Conservation (phyloP, 2,113 vertebrate genomes). For the Petaurus breviceps region DNA sequence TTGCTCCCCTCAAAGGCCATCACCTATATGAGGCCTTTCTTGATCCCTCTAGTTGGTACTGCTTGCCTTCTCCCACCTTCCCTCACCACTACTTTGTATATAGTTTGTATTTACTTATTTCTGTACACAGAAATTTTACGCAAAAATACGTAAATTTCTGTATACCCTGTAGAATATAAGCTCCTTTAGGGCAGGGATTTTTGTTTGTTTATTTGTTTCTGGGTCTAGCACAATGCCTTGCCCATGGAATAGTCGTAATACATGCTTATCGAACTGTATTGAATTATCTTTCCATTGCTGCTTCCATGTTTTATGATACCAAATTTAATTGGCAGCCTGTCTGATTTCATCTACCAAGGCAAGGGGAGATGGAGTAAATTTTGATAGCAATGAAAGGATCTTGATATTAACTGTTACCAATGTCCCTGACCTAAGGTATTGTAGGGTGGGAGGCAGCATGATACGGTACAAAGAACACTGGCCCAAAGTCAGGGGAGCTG, state of each 20-base stretch:
- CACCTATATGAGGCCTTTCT: not conserved
- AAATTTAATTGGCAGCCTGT: not conserved
- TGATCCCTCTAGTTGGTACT: not conserved
- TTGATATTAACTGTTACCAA: not conserved
- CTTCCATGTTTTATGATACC: not conserved
- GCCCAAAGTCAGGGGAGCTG: not conserved
- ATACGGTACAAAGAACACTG: not conserved
- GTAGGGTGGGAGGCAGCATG: not conserved
- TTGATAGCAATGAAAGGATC: not conserved
- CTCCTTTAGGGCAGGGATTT: not conserved
- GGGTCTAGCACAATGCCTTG: not conserved
- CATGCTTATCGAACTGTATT: no score
- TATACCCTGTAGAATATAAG: not conserved
- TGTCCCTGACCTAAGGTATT: constrained; percentile 54
- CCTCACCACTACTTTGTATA: not conserved
- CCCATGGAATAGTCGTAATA: not conserved
- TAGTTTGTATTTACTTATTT: not conserved
- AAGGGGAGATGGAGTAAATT: not conserved
- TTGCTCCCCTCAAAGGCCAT: not conserved
- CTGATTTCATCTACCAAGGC: not conserved
- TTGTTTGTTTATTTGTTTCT: not conserved
- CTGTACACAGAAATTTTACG: no score
- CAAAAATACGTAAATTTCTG: no score
- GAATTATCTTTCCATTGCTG: not conserved
- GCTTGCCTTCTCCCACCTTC: not conserved